These are phyloP conservation scores for Leucoraja ocellata DNA, from an alignment of 2,797 vertebrate genomes.

Conservation along the genomic window DNA sequence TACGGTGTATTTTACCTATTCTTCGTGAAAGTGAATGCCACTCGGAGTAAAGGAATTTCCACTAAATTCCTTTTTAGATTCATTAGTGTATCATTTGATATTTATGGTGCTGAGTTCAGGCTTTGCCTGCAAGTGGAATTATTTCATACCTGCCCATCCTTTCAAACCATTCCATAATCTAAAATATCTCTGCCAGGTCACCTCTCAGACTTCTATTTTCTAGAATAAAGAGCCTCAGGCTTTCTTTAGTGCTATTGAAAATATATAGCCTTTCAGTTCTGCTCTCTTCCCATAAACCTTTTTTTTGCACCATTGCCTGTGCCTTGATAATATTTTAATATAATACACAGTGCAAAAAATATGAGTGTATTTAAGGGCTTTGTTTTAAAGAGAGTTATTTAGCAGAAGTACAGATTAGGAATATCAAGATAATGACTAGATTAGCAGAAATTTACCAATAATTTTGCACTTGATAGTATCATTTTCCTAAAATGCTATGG, in stretches of 20 bases:
- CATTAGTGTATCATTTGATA: not conserved
- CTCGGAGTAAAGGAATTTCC: not conserved
- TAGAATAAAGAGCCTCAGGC: not conserved
- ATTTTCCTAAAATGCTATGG: too few relatives aligned
- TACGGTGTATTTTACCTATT: not conserved
- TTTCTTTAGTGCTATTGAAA: too few relatives aligned
- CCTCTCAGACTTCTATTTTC: not conserved
- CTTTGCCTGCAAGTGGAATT: not conserved
- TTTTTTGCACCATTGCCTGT: not conserved
- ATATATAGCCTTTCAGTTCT: not conserved
- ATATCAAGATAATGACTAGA: not conserved
- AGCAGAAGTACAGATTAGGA: not conserved
- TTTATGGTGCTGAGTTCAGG: not conserved
- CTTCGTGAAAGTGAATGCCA: not conserved
- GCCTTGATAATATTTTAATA: not conserved
- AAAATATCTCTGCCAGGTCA: not conserved
- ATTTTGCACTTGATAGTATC: too few relatives aligned
- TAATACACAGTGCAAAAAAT: not conserved
- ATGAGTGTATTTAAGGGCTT: too few relatives aligned
- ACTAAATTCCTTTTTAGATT: not conserved
- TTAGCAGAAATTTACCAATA: not conserved
- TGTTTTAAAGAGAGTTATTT: not conserved
- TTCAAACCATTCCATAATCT: not conserved
- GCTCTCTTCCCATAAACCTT: not conserved
- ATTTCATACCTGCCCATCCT: not conserved